Evolutionary conservation across 1,140 invertebrate species (phyloP).

Genomic region (Aphelenchoides fujianensis): DNA sequence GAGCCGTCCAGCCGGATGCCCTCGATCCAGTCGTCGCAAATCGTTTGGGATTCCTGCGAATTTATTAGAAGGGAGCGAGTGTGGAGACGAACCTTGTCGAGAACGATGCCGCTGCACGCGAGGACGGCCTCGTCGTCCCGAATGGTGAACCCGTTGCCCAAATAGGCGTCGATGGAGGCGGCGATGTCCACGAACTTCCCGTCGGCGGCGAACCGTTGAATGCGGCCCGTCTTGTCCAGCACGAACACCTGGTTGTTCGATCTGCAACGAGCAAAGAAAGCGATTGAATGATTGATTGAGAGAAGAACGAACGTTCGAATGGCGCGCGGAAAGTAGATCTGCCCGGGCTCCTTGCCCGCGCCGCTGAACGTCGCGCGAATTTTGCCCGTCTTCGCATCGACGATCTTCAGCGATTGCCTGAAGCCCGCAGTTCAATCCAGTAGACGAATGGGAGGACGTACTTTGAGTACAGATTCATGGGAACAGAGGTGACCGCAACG

Average conservation of each 20-base stretch:
- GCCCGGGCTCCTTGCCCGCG: conserved; percentile 49
- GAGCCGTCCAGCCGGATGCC: conserved; percentile 53
- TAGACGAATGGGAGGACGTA: conserved; percentile 32
- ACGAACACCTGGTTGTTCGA: conserved; percentile 44
- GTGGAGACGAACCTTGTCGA: conserved; percentile 32
- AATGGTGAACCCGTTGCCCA: conserved; percentile 58
- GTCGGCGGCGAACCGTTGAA: conserved; percentile 44
- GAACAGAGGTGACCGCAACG: conserved; percentile 42
- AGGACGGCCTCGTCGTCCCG: conserved; percentile 49
- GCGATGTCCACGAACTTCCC: conserved; percentile 45
- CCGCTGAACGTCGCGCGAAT: conserved; percentile 34
- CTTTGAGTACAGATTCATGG: conserved; percentile 61
- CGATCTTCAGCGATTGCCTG: conserved; percentile 51
- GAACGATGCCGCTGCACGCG: conserved; percentile 55
- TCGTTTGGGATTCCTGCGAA: conserved; percentile 44
- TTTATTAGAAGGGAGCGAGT: neutral
- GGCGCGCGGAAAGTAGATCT: conserved; percentile 56
- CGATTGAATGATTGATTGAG: conserved; percentile 10
- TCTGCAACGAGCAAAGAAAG: conserved; percentile 37
- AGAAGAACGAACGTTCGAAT: conserved; percentile 44
- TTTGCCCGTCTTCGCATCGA: conserved; percentile 44
- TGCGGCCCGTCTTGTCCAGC: conserved; percentile 57
- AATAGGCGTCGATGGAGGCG: conserved; percentile 56
- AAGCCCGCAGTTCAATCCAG: conserved; percentile 16
- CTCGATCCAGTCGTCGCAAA: conserved; percentile 62